phyloP scores from a whole-genome alignment of 2,113 vertebrate genomes.

The Eonycteris spelaea region DNA sequence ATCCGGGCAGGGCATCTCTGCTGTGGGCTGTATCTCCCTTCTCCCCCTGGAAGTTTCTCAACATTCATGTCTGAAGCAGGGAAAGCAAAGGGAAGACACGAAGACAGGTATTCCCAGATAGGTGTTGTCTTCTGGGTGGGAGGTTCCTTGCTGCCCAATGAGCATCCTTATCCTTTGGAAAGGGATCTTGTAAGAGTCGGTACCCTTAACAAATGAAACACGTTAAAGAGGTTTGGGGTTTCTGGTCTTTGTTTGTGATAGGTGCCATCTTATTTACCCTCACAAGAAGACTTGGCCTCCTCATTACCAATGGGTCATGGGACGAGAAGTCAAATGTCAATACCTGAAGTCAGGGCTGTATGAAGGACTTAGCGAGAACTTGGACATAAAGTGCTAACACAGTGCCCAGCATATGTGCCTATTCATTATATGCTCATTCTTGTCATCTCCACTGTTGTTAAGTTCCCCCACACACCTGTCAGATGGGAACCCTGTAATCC shows the following conservation, averaged over 20 bases:
- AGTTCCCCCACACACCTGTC: neutral
- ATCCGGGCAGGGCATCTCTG: neutral
- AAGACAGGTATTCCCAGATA: no score
- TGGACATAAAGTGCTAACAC: rapidly evolving
- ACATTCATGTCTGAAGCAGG: rapidly evolving
- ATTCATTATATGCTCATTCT: rapidly evolving
- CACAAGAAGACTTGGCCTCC: rapidly evolving
- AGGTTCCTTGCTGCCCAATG: neutral
- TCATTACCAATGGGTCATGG: neutral
- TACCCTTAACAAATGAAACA: neutral
- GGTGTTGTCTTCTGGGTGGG: neutral
- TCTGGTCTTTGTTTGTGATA: neutral
- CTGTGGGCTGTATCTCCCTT: neutral
- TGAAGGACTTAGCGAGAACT: rapidly evolving
- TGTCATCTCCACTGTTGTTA: neutral
- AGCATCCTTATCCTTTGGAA: neutral
- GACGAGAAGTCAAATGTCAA: neutral
- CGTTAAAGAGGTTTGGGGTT: neutral
- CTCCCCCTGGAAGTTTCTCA: neutral
- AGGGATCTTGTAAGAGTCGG: neutral
- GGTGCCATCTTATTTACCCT: neutral
- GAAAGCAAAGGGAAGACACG: rapidly evolving
- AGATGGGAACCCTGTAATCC: rapidly evolving
- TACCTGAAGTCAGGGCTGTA: rapidly evolving
- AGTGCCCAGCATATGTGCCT: rapidly evolving